Evolutionary conservation across 2,113 vertebrate genomes (phyloP).

Genomic region (Baryphthengus martii): DNA sequence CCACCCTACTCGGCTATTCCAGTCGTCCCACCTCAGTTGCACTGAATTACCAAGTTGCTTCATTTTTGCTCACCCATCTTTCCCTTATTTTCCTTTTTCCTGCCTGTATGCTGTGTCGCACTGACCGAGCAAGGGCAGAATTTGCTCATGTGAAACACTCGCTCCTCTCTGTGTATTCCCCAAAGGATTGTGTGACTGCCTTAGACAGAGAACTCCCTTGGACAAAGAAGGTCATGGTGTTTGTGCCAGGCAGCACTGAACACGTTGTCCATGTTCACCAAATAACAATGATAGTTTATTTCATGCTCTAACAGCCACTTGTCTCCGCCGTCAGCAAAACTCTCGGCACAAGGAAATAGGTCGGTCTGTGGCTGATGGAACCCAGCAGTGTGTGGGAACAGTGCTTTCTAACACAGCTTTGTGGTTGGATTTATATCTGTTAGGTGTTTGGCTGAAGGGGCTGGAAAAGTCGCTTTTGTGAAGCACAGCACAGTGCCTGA

Average conservation of each 20-base stretch:
- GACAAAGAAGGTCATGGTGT: background rate
- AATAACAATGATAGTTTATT: constrained; percentile 1
- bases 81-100: background rate
- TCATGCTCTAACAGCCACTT: background rate
- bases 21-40: background rate
- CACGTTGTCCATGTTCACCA: constrained; percentile 9
- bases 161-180: background rate
- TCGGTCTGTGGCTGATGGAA: constrained; percentile 5
- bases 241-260: constrained; percentile 7
- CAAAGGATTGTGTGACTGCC: background rate
- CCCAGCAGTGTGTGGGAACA: background rate
- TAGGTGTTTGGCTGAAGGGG: constrained; percentile 82
- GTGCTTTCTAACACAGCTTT: background rate
- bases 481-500: constrained; percentile 85
- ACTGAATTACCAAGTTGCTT: fast-evolving
- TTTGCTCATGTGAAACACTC: background rate
- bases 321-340: constrained; percentile 37
- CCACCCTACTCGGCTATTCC: background rate
- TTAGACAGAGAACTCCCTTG: background rate
- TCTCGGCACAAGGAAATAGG: background rate
- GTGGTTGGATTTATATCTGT: background rate
- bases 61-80: background rate
- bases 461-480: constrained; percentile 86
- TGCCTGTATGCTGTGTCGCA: background rate
- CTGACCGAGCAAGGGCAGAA: background rate